Conservation (phyloP, 1,140 invertebrate genomes). For the Pogonognathellus flavescens region DNA sequence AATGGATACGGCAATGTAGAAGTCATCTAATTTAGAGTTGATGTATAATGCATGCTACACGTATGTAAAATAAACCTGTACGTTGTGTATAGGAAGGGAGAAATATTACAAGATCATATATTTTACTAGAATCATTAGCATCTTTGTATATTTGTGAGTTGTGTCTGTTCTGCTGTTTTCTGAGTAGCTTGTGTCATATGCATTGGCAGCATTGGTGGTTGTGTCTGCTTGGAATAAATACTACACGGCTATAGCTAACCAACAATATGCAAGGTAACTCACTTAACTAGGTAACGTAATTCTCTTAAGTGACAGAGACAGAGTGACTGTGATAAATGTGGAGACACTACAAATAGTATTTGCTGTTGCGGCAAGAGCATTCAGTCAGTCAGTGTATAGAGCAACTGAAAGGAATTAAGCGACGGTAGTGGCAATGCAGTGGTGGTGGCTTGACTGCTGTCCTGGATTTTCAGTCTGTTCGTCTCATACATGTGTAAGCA, state of each 20-base stretch:
- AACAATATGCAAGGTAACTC: not conserved
- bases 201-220: not conserved
- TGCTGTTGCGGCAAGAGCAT: not conserved
- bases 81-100: not conserved
- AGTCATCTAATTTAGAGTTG: no score
- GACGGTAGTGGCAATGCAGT: no score
- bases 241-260: not conserved
- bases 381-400: no score
- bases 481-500: no score
- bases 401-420: no score
- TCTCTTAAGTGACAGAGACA: slow-evolving; percentile 36
- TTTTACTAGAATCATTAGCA: slow-evolving; percentile 4
- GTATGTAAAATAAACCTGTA: no score
- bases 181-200: slow-evolving; percentile 1
- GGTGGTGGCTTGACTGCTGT: no score
- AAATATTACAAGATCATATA: not conserved
- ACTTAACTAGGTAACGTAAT: slow-evolving; percentile 30
- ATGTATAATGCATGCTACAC: no score
- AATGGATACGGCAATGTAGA: no score
- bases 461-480: no score
- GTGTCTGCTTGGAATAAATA: not conserved
- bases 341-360: not conserved
- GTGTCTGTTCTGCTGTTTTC: not conserved
- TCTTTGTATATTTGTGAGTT: slow-evolving; percentile 9
- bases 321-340: slow-evolving; percentile 39